Evolutionary conservation across 2,797 vertebrate genomes (phyloP), one percentile per base, ranked within the genome.

Genomic region (Onychomys arenicola): DNA sequence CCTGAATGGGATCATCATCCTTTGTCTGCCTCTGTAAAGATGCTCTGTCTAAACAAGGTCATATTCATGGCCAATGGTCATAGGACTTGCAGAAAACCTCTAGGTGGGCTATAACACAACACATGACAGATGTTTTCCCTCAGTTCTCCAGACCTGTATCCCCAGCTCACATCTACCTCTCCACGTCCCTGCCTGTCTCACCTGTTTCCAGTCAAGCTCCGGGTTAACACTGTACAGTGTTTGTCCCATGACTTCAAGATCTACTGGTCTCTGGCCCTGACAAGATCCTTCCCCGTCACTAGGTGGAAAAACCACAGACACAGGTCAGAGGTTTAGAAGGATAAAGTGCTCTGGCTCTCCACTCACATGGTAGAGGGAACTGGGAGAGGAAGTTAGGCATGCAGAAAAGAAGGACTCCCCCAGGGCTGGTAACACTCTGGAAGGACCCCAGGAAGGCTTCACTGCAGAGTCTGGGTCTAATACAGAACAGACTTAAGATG

Each of bases 11-110:
- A 69, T 76, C n/a, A n/a, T 59, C 83, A 89, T 67, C 71, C 37
- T 23, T 37, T 59, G 37, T 14, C 63, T 81, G 76, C 29, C 23
- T 59, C 77, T 88, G 25, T 57, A 73, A 96, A 95, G 93, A 87
- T 19, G 27, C 4, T 55, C 34, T 27, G 34, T 92, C 52, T 84
- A 95, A 89, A 81, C 59, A 69, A 91, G 61, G 29, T 73, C 73
- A 14, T 34, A 82, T 40, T 71, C 67, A 55, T 40, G 73, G 25
- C 37, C 80, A 61, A 52, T 69, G 46, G n/a, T 12, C 2, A 40
- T 12, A 71, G 32, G 55, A 52, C 73, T 59, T 92, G 9, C 83
- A 84, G 25, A 59, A 89, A 49, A 61, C 57, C 71, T 90, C 80
- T 80, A 27, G 29, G 19, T 16, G 1, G 52, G 7, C 85, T 65